Base-by-base conservation (phyloP, 2,888 invertebrate genomes). In the Spodoptera picta region DNA sequence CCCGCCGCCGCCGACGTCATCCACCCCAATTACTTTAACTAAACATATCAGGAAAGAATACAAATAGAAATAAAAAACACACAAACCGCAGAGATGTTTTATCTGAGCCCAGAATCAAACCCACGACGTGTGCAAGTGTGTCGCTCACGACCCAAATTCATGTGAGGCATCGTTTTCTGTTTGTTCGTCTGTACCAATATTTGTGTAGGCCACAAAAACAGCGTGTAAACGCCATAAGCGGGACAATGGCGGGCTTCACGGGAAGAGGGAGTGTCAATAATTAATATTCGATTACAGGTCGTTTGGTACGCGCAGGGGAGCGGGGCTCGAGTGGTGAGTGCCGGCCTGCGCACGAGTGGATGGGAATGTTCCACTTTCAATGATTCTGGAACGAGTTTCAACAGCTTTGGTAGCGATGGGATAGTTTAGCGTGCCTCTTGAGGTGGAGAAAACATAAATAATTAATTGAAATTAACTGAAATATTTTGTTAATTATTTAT, bases 211-310 rank as follows among this genome's bases (percentile, higher is more conserved):
- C 67, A 73, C 62, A 76, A 68, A 79, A 81, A 79, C 81, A 81
- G 67, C 69, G 19, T 66, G 79, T 79, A 81, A 75, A 75, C 65
- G 66, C 54, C 46, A 60, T 65, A 65, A 76, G 76, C 60, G 46
- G 76, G 45, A 76, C 76, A 65, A 76, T 51, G 50, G 42, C 50
- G 76, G 54, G 47, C 50, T 75, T 75, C 75, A 57, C 75, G 70
- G 76, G 77, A 72, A 72, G 59, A 76, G 60, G 47, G 57, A 65
- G 50, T 80, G 78, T 78, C 81, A 79, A 79, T 62, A 79, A 79
- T 79, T 79, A 80, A 81, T 79, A 81, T 80, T 79, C 81, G 73
- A 79, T 79, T 81, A 81, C 70, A 43, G 73, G 23, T 65, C 73
- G 66, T 72, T 73, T 67, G 73, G 31, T 36, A 9, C 2, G 36